Evolutionary conservation across 2,888 invertebrate genomes (phyloP), one percentile per base, ranked within the genome.

Genomic region (Anoncus sp.): DNA sequence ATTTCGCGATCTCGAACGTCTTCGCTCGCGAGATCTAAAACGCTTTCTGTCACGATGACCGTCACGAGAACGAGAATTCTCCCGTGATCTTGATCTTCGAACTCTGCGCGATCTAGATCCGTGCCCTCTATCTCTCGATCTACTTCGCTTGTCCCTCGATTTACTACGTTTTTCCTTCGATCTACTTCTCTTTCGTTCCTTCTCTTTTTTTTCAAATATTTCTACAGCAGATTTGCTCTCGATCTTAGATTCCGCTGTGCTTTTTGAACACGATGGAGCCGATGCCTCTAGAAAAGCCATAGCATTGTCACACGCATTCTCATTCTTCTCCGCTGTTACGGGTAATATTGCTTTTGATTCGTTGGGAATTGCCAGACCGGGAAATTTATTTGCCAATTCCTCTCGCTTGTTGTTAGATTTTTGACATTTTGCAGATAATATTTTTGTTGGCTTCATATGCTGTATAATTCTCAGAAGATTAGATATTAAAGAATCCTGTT

Each of bases 401-500:
- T 95, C 94, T 57, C 92, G 91, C 80, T 92, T 92, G 2, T 84
- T 89, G 22, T 87, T 87, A 31, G 53, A 27, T 22, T 82, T 82
- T 70, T 85, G 84, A 49, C 59, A 55, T 45, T 90, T 90, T 5
- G 57, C 65, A 0, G 72, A 65, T 18, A 77, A 59, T 12, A 71
- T 4, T 35, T 87, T 91, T 0, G 87, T 90, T 5, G 96, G 96
- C 89, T 96, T 96, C 99, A 99, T 99, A 86, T 98, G 97, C 86
- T 98, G 97, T 80, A 99, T 99, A 66, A 99, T 96, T 71, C 99
- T 94, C 31, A 99, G 93, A 40, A 99, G 93, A 91, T 38, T 99
- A 1, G 97, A 96, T 84, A 97, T 95, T 85, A 99, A 96, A 0
- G 99, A 99, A 89, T 99, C 99, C 93, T 94, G 87, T 60, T 2